These are phyloP conservation scores for Pampusana beccarii DNA, from an alignment of 2,113 vertebrate species.

Conservation along the genomic window DNA sequence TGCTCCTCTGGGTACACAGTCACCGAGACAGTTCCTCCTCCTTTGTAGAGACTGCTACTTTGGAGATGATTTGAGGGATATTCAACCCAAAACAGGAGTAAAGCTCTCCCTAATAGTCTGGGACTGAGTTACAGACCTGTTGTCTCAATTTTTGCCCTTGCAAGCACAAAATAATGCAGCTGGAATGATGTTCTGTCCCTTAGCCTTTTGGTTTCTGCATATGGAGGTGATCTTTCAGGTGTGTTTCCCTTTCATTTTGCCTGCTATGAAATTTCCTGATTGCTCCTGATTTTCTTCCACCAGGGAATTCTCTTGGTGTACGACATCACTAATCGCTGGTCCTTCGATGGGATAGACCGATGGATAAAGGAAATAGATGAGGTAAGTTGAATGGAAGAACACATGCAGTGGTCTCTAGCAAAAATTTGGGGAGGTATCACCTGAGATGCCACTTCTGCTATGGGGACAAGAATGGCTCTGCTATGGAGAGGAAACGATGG, in stretches of 20 bases:
- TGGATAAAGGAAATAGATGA: slow-evolving; percentile 99
- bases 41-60: neutral
- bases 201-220: neutral
- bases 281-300: neutral
- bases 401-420: fast-evolving
- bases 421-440: neutral
- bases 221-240: neutral
- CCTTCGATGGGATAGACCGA: slow-evolving; percentile 96
- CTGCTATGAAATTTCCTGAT: neutral
- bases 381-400: slow-evolving; percentile 69
- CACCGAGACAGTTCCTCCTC: neutral
- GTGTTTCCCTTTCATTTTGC: neutral
- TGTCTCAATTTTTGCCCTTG: neutral
- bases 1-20: neutral
- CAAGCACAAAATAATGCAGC: neutral
- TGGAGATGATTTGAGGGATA: neutral
- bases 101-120: neutral
- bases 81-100: neutral
- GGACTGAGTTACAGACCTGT: neutral
- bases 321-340: slow-evolving; percentile 98
- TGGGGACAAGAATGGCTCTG: neutral
- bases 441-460: neutral
- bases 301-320: slow-evolving; percentile 99
- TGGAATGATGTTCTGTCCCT: neutral
- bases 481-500: neutral